Evolutionary conservation across 2,888 invertebrate genomes (phyloP).

Genomic region (Teinopalpus imperialis): DNA sequence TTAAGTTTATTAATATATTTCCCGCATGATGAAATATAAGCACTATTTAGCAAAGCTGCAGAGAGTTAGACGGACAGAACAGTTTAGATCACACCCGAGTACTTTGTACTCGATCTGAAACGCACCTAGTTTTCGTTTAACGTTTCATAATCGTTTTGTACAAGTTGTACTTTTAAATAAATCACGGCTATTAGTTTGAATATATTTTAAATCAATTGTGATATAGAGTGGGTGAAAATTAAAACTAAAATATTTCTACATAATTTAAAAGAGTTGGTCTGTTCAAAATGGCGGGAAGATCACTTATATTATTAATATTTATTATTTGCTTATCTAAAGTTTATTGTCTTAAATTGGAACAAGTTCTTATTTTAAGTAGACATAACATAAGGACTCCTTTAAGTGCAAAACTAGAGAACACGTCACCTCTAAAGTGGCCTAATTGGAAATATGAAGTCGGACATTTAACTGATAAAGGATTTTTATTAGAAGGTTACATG

Average conservation of each 20-base stretch:
- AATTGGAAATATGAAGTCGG: constrained; percentile 45
- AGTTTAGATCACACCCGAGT: not conserved
- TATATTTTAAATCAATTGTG: too few relatives aligned
- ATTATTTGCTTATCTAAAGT: too few relatives aligned
- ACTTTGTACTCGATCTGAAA: too few relatives aligned
- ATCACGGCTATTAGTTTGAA: too few relatives aligned
- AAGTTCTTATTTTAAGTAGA: constrained; percentile 59
- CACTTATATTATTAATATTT: not conserved
- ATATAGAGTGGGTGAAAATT: too few relatives aligned
- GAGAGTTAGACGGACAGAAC: not conserved
- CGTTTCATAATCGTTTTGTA: too few relatives aligned
- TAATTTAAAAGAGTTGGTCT: too few relatives aligned
- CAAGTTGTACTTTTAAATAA: too few relatives aligned
- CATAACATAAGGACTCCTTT: constrained; percentile 61
- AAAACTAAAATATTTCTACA: too few relatives aligned
- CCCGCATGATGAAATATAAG: constrained; percentile 22
- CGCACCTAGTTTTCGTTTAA: too few relatives aligned
- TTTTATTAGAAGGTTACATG: constrained; percentile 54
- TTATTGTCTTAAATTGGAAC: constrained; percentile 36
- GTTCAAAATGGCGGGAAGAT: constrained; percentile 13
- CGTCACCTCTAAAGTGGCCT: constrained; percentile 51
- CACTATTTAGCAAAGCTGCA: constrained; percentile 19
- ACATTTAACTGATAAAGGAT: constrained; percentile 57
- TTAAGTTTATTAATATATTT: constrained; percentile 18
- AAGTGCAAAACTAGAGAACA: constrained; percentile 37